Percentiles rank a stretch among this genome's conserved stretches.
Conservation (phyloP, 1,140 invertebrate genomes). For the Drosophila subpulchrella region DNA sequence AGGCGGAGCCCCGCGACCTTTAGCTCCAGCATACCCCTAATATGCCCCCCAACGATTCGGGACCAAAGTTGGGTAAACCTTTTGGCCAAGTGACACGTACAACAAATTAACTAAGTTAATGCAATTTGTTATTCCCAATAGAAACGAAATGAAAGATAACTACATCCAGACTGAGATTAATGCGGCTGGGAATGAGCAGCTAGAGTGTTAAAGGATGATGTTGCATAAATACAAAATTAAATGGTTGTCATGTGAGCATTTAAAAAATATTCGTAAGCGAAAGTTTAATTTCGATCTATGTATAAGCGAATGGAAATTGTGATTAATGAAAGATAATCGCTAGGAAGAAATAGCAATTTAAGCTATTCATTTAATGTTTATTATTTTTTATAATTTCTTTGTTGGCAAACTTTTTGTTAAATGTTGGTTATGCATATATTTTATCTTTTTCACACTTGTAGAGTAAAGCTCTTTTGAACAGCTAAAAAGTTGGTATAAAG, state of each 20-base stretch:
- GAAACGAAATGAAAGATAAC: constrained; percentile 42
- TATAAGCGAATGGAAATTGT: too few species aligned
- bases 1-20: not conserved
- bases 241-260: not conserved
- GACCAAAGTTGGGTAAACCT: constrained; percentile 27
- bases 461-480: too few species aligned
- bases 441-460: too few species aligned
- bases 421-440: too few species aligned
- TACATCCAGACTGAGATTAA: constrained; percentile 17
- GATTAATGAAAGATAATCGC: too few species aligned
- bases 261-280: not conserved
- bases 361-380: too few species aligned
- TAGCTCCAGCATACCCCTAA: not conserved
- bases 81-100: constrained; percentile 46
- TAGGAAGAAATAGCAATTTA: too few species aligned
- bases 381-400: too few species aligned
- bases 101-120: constrained; percentile 68
- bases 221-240: not conserved
- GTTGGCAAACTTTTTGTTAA: too few species aligned
- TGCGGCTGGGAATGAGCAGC: not conserved
- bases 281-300: not conserved
- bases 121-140: constrained; percentile 44
- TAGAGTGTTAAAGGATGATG: not conserved
- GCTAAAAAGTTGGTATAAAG: too few species aligned
- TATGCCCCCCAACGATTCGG: not conserved